Percentiles rank a stretch among this genome's conserved stretches.
Evolutionary conservation across 2,113 vertebrate species (phyloP).

Genomic region (Shinisaurus crocodilurus): DNA sequence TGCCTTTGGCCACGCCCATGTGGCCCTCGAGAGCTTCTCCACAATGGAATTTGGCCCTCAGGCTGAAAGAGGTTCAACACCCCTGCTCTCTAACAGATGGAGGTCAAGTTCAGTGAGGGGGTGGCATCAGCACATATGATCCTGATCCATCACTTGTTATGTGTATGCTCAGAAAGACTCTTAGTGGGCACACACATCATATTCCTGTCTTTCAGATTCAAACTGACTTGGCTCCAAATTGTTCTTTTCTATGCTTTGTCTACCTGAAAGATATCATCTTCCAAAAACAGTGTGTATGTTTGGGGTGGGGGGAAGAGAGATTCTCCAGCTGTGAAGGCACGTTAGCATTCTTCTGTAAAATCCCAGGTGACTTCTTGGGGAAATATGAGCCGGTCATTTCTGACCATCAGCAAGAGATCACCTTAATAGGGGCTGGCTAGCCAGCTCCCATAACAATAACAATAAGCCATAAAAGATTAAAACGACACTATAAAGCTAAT

Average conservation of each 20-base stretch:
- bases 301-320: not conserved
- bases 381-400: not conserved
- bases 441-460: too few relatives aligned
- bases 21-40: too few relatives aligned
- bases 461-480: not conserved
- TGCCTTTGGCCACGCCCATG: too few relatives aligned
- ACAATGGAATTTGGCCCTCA: too few relatives aligned
- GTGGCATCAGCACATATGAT: not conserved
- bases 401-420: not conserved
- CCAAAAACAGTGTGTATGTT: not conserved
- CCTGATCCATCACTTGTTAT: not conserved
- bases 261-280: not conserved
- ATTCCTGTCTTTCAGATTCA: not conserved
- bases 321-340: not conserved
- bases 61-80: too few relatives aligned
- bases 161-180: not conserved
- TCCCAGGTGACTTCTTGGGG: not conserved
- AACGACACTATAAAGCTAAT: not conserved
- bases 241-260: not conserved
- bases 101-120: not conserved
- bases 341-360: not conserved
- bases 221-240: not conserved
- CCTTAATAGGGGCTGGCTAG: not conserved
- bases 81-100: not conserved
- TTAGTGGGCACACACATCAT: not conserved